phyloP scores from a whole-genome alignment of 2,797 vertebrate species.

The Oryzias sinensis region DNA sequence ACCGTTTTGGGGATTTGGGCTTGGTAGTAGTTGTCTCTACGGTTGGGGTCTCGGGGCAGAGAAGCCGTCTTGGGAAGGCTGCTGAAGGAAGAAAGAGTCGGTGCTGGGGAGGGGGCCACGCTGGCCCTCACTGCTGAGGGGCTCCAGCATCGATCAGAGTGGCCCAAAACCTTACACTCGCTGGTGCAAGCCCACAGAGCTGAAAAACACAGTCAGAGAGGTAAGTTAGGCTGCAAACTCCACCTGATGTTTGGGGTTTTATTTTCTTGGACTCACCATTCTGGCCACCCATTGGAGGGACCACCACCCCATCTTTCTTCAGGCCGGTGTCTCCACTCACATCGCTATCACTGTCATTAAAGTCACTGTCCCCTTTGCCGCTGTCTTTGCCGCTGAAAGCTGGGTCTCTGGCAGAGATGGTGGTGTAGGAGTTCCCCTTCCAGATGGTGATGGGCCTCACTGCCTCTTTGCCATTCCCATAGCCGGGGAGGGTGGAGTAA shows the following conservation, averaged over 20 bases:
- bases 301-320: conserved; percentile 83
- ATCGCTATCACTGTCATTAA: conserved; percentile 96
- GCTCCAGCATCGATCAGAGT: conserved; percentile 97
- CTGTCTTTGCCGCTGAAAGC: conserved; percentile 98
- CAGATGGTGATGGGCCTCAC: conserved; percentile 89
- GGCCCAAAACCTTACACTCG: conserved; percentile 96
- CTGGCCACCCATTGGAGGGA: conserved; percentile 75
- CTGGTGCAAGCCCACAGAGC: conserved; percentile 96
- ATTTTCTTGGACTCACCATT: conserved; percentile 73
- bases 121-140: conserved; percentile 85
- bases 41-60: conserved; percentile 87
- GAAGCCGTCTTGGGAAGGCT: conserved; percentile 86
- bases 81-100: conserved; percentile 83
- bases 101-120: conserved; percentile 69
- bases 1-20: conserved; percentile 93
- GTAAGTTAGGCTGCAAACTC: background rate
- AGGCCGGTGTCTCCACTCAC: conserved; percentile 88
- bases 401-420: conserved; percentile 88
- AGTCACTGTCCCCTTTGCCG: conserved; percentile 96
- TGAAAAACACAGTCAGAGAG: conserved; percentile 34
- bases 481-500: conserved; percentile 84
- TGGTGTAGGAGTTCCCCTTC: conserved; percentile 94
- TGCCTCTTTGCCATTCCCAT: conserved; percentile 83
- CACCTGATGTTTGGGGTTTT: background rate
- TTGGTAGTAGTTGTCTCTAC: conserved; percentile 91